Evolutionary conservation across 2,113 vertebrate genomes (phyloP).

Genomic region (Melanerpes aurifrons): DNA sequence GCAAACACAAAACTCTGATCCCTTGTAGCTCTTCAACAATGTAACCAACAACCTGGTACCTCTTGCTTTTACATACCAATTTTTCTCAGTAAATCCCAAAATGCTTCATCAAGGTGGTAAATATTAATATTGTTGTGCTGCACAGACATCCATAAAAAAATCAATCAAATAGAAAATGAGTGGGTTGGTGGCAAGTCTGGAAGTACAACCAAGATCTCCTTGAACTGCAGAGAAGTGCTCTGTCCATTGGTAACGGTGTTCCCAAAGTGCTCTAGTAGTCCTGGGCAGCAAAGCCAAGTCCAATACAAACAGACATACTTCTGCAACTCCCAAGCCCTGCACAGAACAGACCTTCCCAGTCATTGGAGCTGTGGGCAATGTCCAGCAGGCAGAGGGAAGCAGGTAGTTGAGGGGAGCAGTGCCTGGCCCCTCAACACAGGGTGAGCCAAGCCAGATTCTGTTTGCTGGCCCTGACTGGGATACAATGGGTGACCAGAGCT

Average conservation of each 20-base stretch:
- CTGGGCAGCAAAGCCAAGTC: rapidly evolving
- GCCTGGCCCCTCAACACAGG: not conserved
- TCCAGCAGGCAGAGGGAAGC: too few relatives aligned
- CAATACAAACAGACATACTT: rapidly evolving
- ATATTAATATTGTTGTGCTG: not conserved
- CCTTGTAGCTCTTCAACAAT: not conserved
- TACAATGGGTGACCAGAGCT: rapidly evolving
- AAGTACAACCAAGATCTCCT: not conserved
- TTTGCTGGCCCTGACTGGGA: not conserved
- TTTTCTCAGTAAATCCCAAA: not conserved
- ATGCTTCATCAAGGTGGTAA: not conserved
- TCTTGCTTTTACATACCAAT: not conserved
- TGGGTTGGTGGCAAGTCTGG: not conserved
- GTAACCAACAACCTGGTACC: not conserved
- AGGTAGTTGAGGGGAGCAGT: not conserved
- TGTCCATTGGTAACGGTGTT: rapidly evolving
- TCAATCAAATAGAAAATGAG: not conserved
- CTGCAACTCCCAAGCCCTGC: rapidly evolving
- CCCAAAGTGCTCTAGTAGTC: not conserved
- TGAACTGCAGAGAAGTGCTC: rapidly evolving
- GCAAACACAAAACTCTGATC: not conserved
- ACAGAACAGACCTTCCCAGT: rapidly evolving
- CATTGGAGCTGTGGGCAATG: rapidly evolving
- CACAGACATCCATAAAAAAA: not conserved
- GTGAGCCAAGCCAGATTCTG: not conserved